A percentile compares a stretch with the other conserved stretches of the same genome.
Evolutionary conservation across 2,888 invertebrate genomes (phyloP).

Genomic region (Dryocosmus kuriphilus): DNA sequence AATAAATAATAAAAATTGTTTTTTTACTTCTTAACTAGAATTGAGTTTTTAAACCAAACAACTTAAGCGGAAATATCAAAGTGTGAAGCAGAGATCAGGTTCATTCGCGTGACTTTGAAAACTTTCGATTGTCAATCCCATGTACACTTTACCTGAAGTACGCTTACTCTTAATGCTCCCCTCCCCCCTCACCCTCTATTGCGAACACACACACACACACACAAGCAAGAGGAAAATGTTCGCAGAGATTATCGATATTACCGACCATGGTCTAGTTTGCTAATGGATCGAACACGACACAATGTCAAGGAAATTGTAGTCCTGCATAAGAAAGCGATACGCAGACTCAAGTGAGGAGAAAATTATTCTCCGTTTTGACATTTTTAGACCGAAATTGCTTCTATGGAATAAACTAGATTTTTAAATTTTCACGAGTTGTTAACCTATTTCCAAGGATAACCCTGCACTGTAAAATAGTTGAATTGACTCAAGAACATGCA

Average conservation of each 20-base stretch:
- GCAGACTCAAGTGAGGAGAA: not conserved
- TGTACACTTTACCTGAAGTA: conserved; percentile 21
- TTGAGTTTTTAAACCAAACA: not conserved
- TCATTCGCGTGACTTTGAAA: conserved; percentile 26
- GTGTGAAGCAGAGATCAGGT: not conserved
- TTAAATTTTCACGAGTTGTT: not conserved
- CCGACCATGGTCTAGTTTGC: conserved; percentile 38
- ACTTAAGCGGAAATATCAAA: conserved; percentile 1
- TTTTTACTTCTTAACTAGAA: too few species aligned
- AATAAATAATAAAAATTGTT: too few species aligned
- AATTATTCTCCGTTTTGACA: not conserved
- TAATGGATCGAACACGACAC: conserved; percentile 31
- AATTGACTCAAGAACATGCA: not conserved
- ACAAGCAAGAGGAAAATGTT: conserved; percentile 11
- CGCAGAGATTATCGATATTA: conserved; percentile 33
- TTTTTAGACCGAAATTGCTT: not conserved
- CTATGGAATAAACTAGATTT: not conserved
- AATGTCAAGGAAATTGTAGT: conserved; percentile 36
- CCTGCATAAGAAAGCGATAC: conserved; percentile 10
- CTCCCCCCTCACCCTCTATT: not conserved
- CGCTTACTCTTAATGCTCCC: conserved; percentile 16
- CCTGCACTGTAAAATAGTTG: not conserved
- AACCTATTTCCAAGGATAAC: not conserved
- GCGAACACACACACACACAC: not conserved
- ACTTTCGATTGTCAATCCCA: conserved; percentile 32